Evolutionary conservation across 2,888 invertebrate species (phyloP), one percentile per base, ranked within the genome.

Genomic region (Athrips mouffetella): DNA sequence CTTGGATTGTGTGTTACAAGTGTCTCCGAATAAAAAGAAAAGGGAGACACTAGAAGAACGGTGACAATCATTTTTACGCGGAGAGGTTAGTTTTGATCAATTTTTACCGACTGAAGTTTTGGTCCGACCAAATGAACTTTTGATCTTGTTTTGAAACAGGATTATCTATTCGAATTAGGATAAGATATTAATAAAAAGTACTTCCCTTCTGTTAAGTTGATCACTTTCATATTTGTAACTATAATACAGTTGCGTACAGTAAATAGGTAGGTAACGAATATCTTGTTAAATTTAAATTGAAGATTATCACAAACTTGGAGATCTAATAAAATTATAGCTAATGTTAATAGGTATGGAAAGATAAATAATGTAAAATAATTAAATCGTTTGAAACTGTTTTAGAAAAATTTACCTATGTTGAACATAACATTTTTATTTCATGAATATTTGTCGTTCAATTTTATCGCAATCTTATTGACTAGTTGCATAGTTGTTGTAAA

Each of bases 361-460:
- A 83, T 80, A 75, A 79, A 66, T 70, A 73, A 73, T 85, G 80
- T 86, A 85, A 80, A 77, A 74, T 78, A 75, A 73, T 65, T 70
- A 70, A 81, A 84, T 82, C 71, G 80, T 84, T 86, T 80, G 66
- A 77, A 76, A 81, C 73, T 83, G 82, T 88, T 87, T 87, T 88
- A 88, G 88, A 88, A 81, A 87, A 88, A 87, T 88, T 83, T 88
- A 88, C 88, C 86, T 88, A 76, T 75, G 88, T 88, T 88, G 72
- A 81, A 78, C 69, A 73, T 78, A 74, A 73, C 75, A 63, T 73
- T 18, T 83, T 86, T 75, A 62, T 82, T 85, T 85, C 73, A 70
- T 67, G 63, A 70, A 68, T 21, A 37, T 31, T 70, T 71, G 67
- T 76, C 76, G 76, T 75, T 78, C 70, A 70, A 71, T 70, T 75